Percentiles rank a stretch among this genome's conserved stretches.
These are phyloP conservation scores for Pollenia amentaria DNA, from an alignment of 2,888 invertebrate genomes.

Conservation along the genomic window DNA sequence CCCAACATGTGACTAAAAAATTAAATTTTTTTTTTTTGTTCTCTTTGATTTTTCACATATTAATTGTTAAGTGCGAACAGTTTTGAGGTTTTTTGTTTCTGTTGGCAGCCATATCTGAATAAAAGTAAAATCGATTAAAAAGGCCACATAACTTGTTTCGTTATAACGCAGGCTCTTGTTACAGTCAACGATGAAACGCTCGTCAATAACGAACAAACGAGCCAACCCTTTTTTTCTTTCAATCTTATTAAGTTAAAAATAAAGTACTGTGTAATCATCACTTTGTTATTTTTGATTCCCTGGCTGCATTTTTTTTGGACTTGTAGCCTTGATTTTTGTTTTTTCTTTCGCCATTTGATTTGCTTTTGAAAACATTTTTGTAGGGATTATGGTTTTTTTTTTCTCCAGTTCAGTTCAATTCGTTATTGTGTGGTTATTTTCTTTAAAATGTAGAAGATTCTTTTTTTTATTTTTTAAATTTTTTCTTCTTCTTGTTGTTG, in stretches of 20 bases:
- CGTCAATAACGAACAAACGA: conserved; percentile 2
- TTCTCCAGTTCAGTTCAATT: conserved; percentile 20
- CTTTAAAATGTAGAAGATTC: conserved; percentile 47
- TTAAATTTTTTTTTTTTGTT: not conserved
- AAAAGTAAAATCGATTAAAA: conserved; percentile 31
- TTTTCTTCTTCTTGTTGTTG: conserved; percentile 15
- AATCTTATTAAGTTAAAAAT: conserved; percentile 34
- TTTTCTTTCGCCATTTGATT: conserved; percentile 43
- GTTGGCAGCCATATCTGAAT: not conserved
- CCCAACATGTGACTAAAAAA: not conserved
- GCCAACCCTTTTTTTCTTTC: conserved; percentile 54
- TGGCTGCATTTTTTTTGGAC: conserved; percentile 28
- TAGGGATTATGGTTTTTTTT: conserved; percentile 65
- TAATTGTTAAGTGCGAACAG: conserved; percentile 61
- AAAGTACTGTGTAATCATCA: conserved; percentile 68
- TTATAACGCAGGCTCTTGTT: conserved; percentile 39
- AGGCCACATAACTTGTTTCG: conserved; percentile 36
- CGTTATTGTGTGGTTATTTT: conserved; percentile 49
- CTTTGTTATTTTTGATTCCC: conserved; percentile 59
- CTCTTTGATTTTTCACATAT: conserved; percentile 33
- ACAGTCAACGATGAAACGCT: conserved; percentile 44
- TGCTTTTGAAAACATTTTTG: conserved; percentile 51
- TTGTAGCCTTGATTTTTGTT: conserved; percentile 53
- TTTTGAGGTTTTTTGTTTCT: conserved; percentile 49
- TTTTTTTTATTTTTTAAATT: not conserved